Evolutionary conservation across 2,888 invertebrate genomes (phyloP).

Genomic region (Schrankia costaestrigalis): DNA sequence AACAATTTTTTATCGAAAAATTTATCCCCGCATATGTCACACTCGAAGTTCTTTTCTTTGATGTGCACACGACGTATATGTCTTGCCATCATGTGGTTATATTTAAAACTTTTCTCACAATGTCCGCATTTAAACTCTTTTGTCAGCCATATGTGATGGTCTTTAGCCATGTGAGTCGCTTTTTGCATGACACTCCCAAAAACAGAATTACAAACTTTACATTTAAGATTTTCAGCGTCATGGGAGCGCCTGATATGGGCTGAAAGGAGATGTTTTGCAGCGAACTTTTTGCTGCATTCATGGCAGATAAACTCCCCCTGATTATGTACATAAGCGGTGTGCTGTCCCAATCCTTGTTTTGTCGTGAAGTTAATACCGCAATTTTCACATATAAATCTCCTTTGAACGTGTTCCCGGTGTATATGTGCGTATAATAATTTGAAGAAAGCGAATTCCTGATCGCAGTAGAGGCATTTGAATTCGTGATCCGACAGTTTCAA

Average conservation of each 20-base stretch:
- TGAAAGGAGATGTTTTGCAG: conserved; percentile 1
- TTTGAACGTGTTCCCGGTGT: conserved; percentile 13
- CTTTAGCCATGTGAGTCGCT: conserved; percentile 12
- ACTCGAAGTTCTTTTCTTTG: conserved; percentile 40
- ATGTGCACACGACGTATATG: conserved; percentile 39
- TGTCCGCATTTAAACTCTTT: conserved; percentile 15
- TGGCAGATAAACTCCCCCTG: conserved; percentile 9
- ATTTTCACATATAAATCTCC: conserved; percentile 13
- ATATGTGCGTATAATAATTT: conserved; percentile 16
- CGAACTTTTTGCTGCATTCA: conserved; percentile 13
- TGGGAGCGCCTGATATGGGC: conserved; percentile 11
- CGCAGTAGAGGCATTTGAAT: conserved; percentile 19
- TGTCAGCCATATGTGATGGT: conserved; percentile 11
- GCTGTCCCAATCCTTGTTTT: conserved; percentile 1
- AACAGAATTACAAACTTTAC: conserved; percentile 11
- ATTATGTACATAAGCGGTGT: conserved; percentile 9
- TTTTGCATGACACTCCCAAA: conserved; percentile 14
- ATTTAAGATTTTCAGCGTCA: conserved; percentile 11
- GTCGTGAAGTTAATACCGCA: conserved; percentile 12
- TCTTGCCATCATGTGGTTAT: conserved; percentile 9
- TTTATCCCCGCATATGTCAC: conserved; percentile 41
- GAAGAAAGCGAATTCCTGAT: conserved; percentile 14
- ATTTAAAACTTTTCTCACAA: conserved; percentile 11
- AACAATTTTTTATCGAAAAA: conserved; percentile 32
- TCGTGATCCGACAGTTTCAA: conserved; percentile 19